These are phyloP conservation scores for Geotrypetes seraphini DNA, from an alignment of 2,797 vertebrate genomes.

Conservation along the genomic window DNA sequence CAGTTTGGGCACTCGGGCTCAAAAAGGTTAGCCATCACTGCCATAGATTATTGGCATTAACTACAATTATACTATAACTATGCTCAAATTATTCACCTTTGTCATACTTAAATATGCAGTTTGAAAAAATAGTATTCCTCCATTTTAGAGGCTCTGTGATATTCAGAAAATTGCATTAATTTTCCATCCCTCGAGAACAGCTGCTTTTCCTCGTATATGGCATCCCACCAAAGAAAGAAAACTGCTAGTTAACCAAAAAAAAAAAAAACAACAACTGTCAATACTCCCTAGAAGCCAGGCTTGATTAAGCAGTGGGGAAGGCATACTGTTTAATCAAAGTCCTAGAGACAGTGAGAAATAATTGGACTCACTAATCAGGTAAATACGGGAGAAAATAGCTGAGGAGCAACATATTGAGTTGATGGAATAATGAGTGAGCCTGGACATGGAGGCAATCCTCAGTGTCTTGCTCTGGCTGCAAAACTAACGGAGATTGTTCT, in stretches of 20 bases:
- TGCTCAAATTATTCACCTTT: no score
- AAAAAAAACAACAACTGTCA: no score
- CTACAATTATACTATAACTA: no score
- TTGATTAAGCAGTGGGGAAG: conserved; percentile 30
- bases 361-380: conserved; percentile 16
- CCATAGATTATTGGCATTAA: no score
- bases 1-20: no score
- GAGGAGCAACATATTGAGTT: conserved; percentile 17
- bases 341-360: conserved; percentile 20
- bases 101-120: no score
- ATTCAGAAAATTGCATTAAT: conserved; percentile 12
- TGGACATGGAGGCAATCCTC: neutral
- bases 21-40: no score
- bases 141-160: conserved; percentile 15
- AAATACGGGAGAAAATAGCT: conserved; percentile 8
- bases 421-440: neutral
- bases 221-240: conserved; percentile 12
- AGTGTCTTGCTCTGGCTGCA: neutral
- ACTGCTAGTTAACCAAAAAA: conserved; percentile 17
- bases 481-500: conserved; percentile 2
- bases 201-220: conserved; percentile 19
- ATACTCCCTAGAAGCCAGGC: conserved; percentile 26
- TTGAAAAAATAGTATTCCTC: no score
- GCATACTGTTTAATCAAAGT: conserved; percentile 29
- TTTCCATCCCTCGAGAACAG: conserved; percentile 19